Percentiles rank a stretch among this genome's conserved stretches.
Evolutionary conservation across 2,888 invertebrate genomes (phyloP).

Genomic region (Caenorhabditis sulstoni): DNA sequence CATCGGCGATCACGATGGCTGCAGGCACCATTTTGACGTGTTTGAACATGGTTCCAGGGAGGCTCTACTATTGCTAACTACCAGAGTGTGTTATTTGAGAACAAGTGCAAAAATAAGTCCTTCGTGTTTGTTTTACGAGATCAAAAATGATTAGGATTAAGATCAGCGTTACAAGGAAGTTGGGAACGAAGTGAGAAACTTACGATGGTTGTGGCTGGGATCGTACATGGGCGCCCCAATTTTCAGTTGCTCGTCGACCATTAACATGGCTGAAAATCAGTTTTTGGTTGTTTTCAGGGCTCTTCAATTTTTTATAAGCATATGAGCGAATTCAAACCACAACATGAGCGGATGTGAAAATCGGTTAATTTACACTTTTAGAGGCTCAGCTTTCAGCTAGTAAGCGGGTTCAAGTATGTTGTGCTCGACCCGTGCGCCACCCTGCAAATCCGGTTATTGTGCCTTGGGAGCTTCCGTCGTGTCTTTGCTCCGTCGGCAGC

Average conservation of each 20-base stretch:
- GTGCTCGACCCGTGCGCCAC: conserved; percentile 16
- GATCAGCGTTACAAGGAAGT: not conserved
- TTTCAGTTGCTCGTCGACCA: conserved; percentile 60
- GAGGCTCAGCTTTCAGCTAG: conserved; percentile 21
- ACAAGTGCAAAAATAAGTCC: conserved; percentile 53
- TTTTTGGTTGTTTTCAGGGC: not conserved
- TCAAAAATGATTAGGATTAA: conserved; percentile 9
- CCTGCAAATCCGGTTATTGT: conserved; percentile 27
- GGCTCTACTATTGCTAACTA: not conserved
- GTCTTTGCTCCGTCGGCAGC: not conserved
- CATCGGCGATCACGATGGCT: conserved; percentile 57
- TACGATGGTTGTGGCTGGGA: conserved; percentile 36
- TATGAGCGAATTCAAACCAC: not conserved
- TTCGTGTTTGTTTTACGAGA: conserved; percentile 33
- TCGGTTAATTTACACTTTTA: too few relatives aligned
- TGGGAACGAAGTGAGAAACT: conserved; percentile 5
- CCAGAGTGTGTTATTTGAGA: conserved; percentile 1
- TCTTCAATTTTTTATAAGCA: not conserved
- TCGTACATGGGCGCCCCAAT: conserved; percentile 43
- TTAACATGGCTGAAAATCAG: conserved; percentile 37
- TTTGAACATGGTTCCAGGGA: conserved; percentile 27
- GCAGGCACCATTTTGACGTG: conserved; percentile 30
- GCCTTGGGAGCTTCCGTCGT: not conserved
- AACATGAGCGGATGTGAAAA: conserved; percentile 2
- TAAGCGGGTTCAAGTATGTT: conserved; percentile 42